Conservation (phyloP, 2,888 invertebrate species). For the Drosophila longiperda region DNA sequence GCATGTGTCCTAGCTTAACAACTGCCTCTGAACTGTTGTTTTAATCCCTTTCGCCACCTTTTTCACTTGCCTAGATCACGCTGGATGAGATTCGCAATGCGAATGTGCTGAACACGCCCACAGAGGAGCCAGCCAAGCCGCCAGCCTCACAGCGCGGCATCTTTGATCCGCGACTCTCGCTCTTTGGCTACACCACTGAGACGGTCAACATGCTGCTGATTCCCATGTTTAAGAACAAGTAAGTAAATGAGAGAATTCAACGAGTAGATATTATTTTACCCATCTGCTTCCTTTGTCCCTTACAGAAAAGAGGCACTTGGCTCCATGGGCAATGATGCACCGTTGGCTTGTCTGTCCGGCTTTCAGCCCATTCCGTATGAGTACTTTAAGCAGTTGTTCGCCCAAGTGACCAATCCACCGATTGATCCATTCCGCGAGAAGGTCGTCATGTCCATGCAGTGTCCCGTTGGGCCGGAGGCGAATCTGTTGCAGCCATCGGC, state of each 20-base stretch:
- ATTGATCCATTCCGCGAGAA: slow-evolving; percentile 99
- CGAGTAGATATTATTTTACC: background rate
- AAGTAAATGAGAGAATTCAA: slow-evolving; percentile 76
- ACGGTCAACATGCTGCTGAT: slow-evolving; percentile 96
- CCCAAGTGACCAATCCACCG: slow-evolving; percentile 99
- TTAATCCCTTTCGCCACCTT: background rate
- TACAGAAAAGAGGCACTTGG: slow-evolving; percentile 98
- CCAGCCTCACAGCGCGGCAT: slow-evolving; percentile 86
- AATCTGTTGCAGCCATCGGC: slow-evolving; percentile 96
- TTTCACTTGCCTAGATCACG: slow-evolving; percentile 87
- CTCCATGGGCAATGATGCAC: slow-evolving; percentile 99
- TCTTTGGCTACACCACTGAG: slow-evolving; percentile 98
- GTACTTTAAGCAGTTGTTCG: slow-evolving; percentile 99
- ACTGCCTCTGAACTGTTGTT: background rate
- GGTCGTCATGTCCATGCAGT: slow-evolving; percentile 98
- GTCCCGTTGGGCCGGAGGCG: slow-evolving; percentile 98
- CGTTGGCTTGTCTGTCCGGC: slow-evolving; percentile 97
- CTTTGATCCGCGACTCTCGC: slow-evolving; percentile 92
- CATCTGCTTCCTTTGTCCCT: background rate
- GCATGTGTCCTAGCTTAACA: slow-evolving; percentile 41
- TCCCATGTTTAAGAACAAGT: slow-evolving; percentile 98
- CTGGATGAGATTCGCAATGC: slow-evolving; percentile 91
- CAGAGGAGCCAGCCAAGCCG: slow-evolving; percentile 47
- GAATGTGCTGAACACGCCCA: slow-evolving; percentile 84
- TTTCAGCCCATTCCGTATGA: slow-evolving; percentile 98